Conservation (phyloP, 1,140 invertebrate species). For the Drosophila hydei region DNA sequence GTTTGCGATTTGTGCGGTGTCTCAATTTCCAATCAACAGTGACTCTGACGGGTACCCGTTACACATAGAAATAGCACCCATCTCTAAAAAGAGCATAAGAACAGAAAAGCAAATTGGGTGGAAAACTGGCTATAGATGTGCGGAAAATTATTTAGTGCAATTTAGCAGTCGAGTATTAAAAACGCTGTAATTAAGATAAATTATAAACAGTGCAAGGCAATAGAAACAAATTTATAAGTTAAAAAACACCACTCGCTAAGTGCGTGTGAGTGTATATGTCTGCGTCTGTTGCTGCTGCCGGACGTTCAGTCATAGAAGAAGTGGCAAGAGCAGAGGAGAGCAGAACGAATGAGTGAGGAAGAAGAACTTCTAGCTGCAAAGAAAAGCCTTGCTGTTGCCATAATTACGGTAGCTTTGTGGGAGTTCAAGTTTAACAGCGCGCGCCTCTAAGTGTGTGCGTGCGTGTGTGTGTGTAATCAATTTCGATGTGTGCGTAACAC, state of each 20-base stretch:
- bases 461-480: slow-evolving; percentile 19
- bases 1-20: background rate
- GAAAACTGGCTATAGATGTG: slow-evolving; percentile 60
- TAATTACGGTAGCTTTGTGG: slow-evolving; percentile 75
- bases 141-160: slow-evolving; percentile 50
- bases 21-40: background rate
- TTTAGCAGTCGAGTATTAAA: slow-evolving; percentile 14
- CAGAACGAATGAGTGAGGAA: slow-evolving; percentile 26
- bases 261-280: slow-evolving; percentile 10
- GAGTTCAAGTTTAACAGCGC: slow-evolving; percentile 69
- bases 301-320: slow-evolving; percentile 32
- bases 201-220: slow-evolving; percentile 11
- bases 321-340: slow-evolving; percentile 16
- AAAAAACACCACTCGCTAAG: background rate
- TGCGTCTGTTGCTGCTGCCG: slow-evolving; percentile 35
- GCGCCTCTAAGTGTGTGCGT: slow-evolving; percentile 31
- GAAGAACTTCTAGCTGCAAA: slow-evolving; percentile 46
- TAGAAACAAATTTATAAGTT: slow-evolving; percentile 17
- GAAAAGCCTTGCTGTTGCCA: slow-evolving; percentile 52
- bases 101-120: slow-evolving; percentile 64
- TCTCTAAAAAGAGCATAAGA: slow-evolving; percentile 46
- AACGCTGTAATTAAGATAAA: slow-evolving; percentile 26
- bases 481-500: slow-evolving; percentile 61
- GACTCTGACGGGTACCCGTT: slow-evolving; percentile 7
- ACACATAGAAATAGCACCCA: slow-evolving; percentile 9